These are phyloP conservation scores for Epiblema foenella DNA, from an alignment of 2,888 invertebrate genomes.

Conservation along the genomic window DNA sequence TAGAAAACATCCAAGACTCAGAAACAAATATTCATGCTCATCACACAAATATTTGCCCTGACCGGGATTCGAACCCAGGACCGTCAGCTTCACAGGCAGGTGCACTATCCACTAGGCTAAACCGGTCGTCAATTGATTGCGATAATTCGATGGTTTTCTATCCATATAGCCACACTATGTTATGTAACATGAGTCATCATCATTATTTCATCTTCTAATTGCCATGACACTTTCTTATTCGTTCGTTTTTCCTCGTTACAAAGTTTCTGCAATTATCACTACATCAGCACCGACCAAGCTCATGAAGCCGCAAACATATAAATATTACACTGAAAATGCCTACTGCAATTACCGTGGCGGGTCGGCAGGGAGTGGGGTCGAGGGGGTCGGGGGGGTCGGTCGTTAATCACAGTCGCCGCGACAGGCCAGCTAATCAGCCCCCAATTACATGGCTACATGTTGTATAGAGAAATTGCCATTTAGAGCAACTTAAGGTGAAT, in stretches of 20 bases:
- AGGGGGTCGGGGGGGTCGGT: conserved; percentile 9
- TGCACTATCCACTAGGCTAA: too few relatives aligned
- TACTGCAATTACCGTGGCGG: conserved; percentile 23
- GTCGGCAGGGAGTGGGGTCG: background rate
- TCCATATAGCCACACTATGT: too few relatives aligned
- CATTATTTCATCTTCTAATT: background rate
- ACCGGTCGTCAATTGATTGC: too few relatives aligned
- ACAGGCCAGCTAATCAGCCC: conserved; percentile 38
- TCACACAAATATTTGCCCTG: too few relatives aligned
- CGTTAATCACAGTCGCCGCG: conserved; percentile 38
- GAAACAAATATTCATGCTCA: too few relatives aligned
- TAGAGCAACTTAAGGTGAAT: conserved; percentile 20
- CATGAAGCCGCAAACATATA: conserved; percentile 27
- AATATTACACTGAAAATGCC: conserved; percentile 33
- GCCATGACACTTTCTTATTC: background rate
- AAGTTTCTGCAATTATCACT: background rate
- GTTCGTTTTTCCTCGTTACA: background rate
- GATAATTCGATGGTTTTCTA: too few relatives aligned
- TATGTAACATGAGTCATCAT: too few relatives aligned
- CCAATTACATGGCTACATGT: conserved; percentile 30
- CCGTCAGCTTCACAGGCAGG: too few relatives aligned
- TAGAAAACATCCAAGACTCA: too few relatives aligned
- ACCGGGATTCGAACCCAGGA: too few relatives aligned
- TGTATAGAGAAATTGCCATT: conserved; percentile 31
- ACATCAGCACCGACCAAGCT: background rate